Base-by-base conservation (phyloP, 2,888 invertebrate species). In the Morinoia aosen region DNA sequence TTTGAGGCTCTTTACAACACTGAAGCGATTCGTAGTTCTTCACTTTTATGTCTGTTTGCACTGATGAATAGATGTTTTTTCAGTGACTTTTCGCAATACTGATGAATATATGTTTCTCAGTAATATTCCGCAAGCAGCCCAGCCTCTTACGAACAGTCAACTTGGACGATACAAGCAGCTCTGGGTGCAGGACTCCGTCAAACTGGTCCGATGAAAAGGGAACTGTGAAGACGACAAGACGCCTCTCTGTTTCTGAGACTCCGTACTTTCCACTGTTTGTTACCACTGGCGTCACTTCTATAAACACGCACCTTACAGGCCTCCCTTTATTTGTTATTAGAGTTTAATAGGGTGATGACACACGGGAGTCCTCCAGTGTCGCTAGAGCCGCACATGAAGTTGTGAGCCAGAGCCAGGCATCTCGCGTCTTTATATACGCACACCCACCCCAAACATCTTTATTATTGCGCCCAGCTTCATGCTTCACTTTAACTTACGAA, bases 361-460 rank as follows among this genome's bases (percentile, higher is more conserved):
- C 93, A 93, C 57, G 57, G 57, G 33, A 56, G 93, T 57, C 93
- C 48, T 93, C 57, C 39, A 57, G n/a, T 56, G 93, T 93, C 93
- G n/a, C 57, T 88, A 39, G 48, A 61, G 88, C 88, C 90, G 88
- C 95, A 88, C 95, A 94, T 94, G 58, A 56, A 94, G 88, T 95
- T 56, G 57, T 95, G 95, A 33, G 88, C 58, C 58, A 11, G 93
- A n/a, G 14, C 14, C 64, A 58, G 88, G 39, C 95, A 58, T 61
- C 96, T n/a, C 93, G 14, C n/a, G 57, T 88, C 93, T 91, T 95
- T 96, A 96, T 96, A 96, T 88, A 93, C 93, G n/a, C 40, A 40
- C 90, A 90, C 90, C 90, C 90, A 25, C 90, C 90, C 90, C 90
- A 40, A 90, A 90, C 90, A 90, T 90, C 90, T 90, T 90, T 40